Conservation (phyloP, 1,140 invertebrate species). For the Tetranychus cinnabarinus region DNA sequence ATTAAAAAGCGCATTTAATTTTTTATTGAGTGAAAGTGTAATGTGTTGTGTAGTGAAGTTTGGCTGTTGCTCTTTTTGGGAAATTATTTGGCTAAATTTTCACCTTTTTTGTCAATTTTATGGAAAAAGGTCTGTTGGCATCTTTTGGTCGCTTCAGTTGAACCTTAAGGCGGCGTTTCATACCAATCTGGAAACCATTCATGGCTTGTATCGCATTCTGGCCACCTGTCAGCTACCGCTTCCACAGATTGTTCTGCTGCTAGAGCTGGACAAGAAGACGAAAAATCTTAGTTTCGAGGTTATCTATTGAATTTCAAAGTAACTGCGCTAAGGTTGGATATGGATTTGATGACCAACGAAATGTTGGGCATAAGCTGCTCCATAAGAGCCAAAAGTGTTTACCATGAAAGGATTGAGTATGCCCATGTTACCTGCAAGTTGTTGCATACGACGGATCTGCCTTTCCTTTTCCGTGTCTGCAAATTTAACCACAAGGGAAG, state of each 20-base stretch:
- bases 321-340: no score
- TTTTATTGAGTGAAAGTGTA: no score
- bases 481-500: conserved; percentile 95
- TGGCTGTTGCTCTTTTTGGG: no score
- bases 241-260: no score
- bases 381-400: conserved; percentile 79
- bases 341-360: no score
- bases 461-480: conserved; percentile 98
- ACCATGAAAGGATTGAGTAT: conserved; percentile 90
- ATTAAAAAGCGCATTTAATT: no score
- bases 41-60: no score
- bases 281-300: no score
- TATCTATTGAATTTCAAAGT: no score
- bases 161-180: conserved; percentile 88
- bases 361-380: conserved; percentile 62
- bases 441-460: conserved; percentile 96
- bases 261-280: no score
- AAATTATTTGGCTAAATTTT: no score
- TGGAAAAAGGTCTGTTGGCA: conserved; percentile 5
- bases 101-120: no score
- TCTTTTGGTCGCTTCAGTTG: conserved; percentile 98
- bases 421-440: conserved; percentile 96
- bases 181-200: conserved; percentile 99
- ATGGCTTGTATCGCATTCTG: conserved; percentile 95
- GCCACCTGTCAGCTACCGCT: conserved; percentile 34